Base-by-base conservation (phyloP, 2,888 invertebrate genomes). In the Patella caerulea region DNA sequence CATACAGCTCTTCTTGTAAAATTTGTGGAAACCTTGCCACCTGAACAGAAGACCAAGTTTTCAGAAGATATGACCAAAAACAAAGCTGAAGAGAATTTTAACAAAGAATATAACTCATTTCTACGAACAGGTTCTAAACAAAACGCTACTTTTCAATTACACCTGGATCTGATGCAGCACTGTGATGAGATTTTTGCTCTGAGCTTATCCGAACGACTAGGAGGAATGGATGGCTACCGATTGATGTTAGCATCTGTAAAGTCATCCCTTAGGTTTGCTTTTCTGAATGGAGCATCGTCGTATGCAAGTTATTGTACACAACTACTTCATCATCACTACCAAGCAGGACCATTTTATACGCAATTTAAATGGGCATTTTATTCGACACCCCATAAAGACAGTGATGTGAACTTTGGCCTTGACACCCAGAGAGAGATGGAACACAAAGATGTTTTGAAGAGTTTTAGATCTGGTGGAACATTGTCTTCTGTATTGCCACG, bases 371-470 rank as follows among this genome's bases (percentile, higher is more conserved):
- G 55, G 53, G 29, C 76, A 17, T 53, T 82, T 15, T 80, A 76
- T 34, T 73, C 73, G 14, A 82, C 80, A 15, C 80, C 82, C 17
- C 71, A 69, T 52, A 56, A 72, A 15, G 74, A 72, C 7, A 82
- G 82, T 55, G 69, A 65, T 14, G 73, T 78, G 4, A 82, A 82
- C 54, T 79, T 82, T 76, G 78, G 73, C 0, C 59, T 78, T 11
- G 82, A 82, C 73, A 76, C 80, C 12, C 76, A 82, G 52, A 29
- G 81, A 9, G 81, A 81, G 69, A 75, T 79, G 75, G 79, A 81
- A 29, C 81, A 81, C 29, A 69, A 71, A 73, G 81, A 81, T 54
- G 81, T 73, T 2, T 24, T 81, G 7, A 79, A 81, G 55, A 75
- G 3, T 73, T 24, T 24, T 24, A 24, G 24, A 24, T 24, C 24